Base-by-base conservation (phyloP, 2,888 invertebrate species). In the Bedellia somnulentella region DNA sequence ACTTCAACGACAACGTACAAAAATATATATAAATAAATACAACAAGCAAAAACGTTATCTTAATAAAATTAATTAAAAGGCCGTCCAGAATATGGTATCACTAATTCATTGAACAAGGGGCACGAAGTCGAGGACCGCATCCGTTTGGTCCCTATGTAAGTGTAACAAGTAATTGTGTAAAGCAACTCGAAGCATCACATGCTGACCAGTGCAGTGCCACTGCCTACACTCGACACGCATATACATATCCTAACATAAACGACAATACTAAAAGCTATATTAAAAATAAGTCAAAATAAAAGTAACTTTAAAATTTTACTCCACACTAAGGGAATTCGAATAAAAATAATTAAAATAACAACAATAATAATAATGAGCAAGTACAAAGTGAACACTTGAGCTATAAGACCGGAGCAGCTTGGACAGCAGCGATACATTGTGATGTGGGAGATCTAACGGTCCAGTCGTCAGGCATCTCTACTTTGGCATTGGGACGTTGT, bases 361-460 rank as follows among this genome's bases (percentile, higher is more conserved):
- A 56, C 60, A 66, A 70, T 58, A 71, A 71, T 67, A 70, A 70
- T 46, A 57, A 68, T 70, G 73, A 73, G 71, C 71, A 73, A 67
- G 63, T 66, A 70, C 51, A 59, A 53, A 47, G 40, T 58, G 57
- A 62, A 64, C 67, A 68, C 70, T 71, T 71, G 73, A 73, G 73
- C 73, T 70, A 62, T 57, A 58, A 60, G 49, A 62, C 68, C 68
- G 44, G 71, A 70, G 75, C 73, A 71, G 75, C 75, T 71, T 71
- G 75, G 73, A 70, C 48, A 43, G 50, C 18, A 18, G 23, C 40
- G 49, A 45, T 49, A 52, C 52, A 44, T 49, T 47, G 50, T 46
- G 45, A 71, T 71, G 67, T 60, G 53, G 57, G 59, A 62, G 58
- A 64, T 68, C 64, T 53, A 57, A 50, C 52, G 44, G 52, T 49